Evolutionary conservation across 53 echinoderm and acorn worm species (phyloP).

Genomic region (Patiria pectinifera): DNA sequence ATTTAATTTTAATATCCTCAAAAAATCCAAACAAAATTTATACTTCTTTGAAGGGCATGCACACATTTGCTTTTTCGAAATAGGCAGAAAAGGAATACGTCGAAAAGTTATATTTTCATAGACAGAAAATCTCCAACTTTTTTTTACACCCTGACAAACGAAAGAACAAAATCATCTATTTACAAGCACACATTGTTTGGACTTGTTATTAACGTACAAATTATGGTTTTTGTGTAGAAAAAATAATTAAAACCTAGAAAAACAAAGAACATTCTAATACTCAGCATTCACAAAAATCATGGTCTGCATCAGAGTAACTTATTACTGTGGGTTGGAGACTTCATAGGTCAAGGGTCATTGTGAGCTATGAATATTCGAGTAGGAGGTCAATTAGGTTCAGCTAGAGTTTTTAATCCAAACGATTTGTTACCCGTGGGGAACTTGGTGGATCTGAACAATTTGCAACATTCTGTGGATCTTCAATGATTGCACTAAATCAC

Average conservation of each 20-base stretch:
- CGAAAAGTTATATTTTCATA: background rate
- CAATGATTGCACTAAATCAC: too few species aligned
- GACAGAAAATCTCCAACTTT: background rate
- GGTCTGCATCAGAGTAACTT: constrained; percentile 37
- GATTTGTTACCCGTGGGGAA: too few species aligned
- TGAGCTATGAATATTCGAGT: background rate
- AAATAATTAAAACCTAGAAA: constrained; percentile 49
- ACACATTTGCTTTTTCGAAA: background rate
- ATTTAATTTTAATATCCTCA: background rate
- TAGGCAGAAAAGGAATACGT: background rate
- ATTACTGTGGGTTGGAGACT: background rate
- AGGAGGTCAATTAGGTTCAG: background rate
- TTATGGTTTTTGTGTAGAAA: constrained; percentile 33
- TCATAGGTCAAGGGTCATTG: background rate
- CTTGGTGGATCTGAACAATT: too few species aligned
- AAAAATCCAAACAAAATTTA: background rate
- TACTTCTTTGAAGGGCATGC: background rate
- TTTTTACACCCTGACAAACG: constrained; percentile 15
- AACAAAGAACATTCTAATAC: constrained; percentile 3
- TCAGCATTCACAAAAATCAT: constrained; percentile 26
- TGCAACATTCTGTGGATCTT: too few species aligned
- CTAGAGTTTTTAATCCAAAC: too few species aligned
- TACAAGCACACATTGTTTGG: constrained; percentile 34
- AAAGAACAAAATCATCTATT: constrained; percentile 27
- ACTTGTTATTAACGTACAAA: constrained; percentile 38